Evolutionary conservation across 2,888 invertebrate genomes (phyloP), one percentile per base, ranked within the genome.

Genomic region (Chelonus formosanus): DNA sequence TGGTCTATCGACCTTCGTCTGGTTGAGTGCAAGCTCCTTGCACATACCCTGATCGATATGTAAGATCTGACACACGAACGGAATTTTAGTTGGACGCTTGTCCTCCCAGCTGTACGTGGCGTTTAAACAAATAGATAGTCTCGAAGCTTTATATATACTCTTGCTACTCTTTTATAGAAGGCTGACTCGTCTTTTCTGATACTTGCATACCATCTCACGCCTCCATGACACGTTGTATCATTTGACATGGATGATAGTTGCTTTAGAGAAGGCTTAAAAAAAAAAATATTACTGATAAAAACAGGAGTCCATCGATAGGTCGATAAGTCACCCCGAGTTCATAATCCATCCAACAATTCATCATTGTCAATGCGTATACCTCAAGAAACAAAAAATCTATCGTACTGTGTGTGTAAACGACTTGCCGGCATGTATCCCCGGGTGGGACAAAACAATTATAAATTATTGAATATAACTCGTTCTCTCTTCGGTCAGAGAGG

Each of bases 61-160:
- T 78, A 77, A 75, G 78, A 74, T 75, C 76, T 76, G 76, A 79
- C 78, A 77, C 79, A 75, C 71, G 72, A 68, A 64, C 74, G 81
- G 82, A 82, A 82, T 82, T 81, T 82, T 80, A 82, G 82, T 81
- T 82, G 80, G 79, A 75, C 72, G 75, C 75, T 65, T 73, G 73
- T 32, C 20, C 20, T 20, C 20, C 20, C 59, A 63, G 53, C 47
- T 58, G 68, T 71, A 67, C 70, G 63, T 66, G 72, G 70, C 74
- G 73, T 74, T 72, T 76, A 72, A 78, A 78, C 77, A 75, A 76
- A 77, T 75, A 76, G 72, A 71, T 73, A 70, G 71, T 73, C 69
- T 61, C 63, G 65, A 61, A 50, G 31, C 58, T 56, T 52, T 48
- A 55, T 61, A 66, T 67, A 65, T 67, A 36, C 43, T 50, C 63